These are phyloP conservation scores for Morpho achilles DNA, from an alignment of 2,888 invertebrate genomes.

Conservation along the genomic window DNA sequence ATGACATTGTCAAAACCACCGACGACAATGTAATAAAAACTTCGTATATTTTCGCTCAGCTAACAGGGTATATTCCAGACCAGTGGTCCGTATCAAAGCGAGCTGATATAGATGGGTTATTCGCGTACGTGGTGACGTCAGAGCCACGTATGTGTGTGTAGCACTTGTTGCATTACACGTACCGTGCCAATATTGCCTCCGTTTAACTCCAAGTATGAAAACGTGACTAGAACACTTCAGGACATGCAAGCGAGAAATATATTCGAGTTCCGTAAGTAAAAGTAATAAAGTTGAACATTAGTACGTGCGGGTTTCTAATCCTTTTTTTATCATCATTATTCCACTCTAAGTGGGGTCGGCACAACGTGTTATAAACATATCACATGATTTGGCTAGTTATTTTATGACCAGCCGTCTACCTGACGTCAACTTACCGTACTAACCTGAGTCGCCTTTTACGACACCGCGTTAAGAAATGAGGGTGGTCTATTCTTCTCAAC, in stretches of 20 bases:
- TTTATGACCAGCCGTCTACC: too few relatives aligned
- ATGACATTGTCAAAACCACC: conserved; percentile 11
- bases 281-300: too few relatives aligned
- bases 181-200: conserved; percentile 1
- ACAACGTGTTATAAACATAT: too few relatives aligned
- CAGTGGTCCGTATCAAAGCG: conserved; percentile 38
- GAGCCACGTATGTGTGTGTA: conserved; percentile 10
- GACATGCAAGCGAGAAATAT: neutral
- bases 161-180: conserved; percentile 8
- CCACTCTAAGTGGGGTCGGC: too few relatives aligned
- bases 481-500: too few relatives aligned
- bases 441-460: too few relatives aligned
- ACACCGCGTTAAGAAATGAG: too few relatives aligned
- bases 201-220: neutral
- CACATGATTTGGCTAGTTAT: too few relatives aligned
- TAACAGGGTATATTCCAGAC: conserved; percentile 31
- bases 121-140: conserved; percentile 26
- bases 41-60: conserved; percentile 25
- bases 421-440: too few relatives aligned
- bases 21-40: conserved; percentile 16
- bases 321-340: too few relatives aligned
- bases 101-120: conserved; percentile 27
- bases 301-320: too few relatives aligned
- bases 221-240: conserved; percentile 4
- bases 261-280: too few relatives aligned